Base-by-base conservation (phyloP, 2,888 invertebrate species). In the Priocnemis perturbator region DNA sequence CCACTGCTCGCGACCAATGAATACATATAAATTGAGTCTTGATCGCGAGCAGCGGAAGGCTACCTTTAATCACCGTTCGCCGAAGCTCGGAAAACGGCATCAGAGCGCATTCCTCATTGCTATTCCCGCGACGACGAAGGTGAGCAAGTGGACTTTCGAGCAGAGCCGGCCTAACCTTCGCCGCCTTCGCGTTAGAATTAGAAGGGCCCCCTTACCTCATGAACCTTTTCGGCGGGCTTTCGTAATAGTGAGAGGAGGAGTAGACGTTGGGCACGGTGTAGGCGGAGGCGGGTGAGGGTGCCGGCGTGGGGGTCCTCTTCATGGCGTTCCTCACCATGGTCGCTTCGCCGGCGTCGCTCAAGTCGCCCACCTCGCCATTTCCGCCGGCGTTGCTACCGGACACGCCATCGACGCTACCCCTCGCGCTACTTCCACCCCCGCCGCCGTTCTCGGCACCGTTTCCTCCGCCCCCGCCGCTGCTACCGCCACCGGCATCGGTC, bases 341-440 rank as follows among this genome's bases (percentile, higher is more conserved):
- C 60, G 83, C 78, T 50, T 85, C 84, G 56, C 80, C 78, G 47
- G 79, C 66, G 87, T 93, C 90, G 78, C 85, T 89, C 37, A 93
- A 89, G 89, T 92, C 90, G 81, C 91, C 91, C 81, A 91, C 89
- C 57, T 77, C 77, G 58, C 74, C 74, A 7, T 74, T 90, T 90
- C 78, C 71, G 90, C 85, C 92, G 94, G 89, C 91, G 86, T 62
- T 90, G 85, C 68, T 90, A 88, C 76, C 91, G 91, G 71, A 89
- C 90, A 37, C 85, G 87, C 76, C 87, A 85, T 78, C 86, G 90
- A 76, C 88, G 89, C 83, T 89, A 90, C 78, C 89, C 89, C 84
- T 85, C 90, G 80, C 87, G 89, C 69, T 57, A 85, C 88, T 50
- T 83, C 89, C 48, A 47, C 47, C 60, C 60, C 78, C 81, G 64